phyloP scores from a whole-genome alignment of 2,113 vertebrate species.

The Mirounga angustirostris region DNA sequence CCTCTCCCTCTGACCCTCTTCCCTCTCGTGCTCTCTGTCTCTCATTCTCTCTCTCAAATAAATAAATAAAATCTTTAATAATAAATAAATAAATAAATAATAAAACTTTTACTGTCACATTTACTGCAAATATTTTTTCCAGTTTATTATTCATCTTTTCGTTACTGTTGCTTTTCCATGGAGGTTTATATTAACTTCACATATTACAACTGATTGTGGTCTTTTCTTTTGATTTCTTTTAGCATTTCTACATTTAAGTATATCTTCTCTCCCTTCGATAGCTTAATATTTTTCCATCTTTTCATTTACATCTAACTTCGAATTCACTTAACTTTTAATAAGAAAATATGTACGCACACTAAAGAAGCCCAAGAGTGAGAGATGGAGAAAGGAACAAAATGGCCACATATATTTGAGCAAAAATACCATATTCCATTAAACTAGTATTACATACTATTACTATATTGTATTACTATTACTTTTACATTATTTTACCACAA shows the following conservation, averaged over 20 bases:
- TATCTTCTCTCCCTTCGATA: not conserved
- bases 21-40: too few species aligned
- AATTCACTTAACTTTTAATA: not conserved
- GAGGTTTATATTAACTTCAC: conserved; percentile 16
- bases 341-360: not conserved
- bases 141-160: conserved; percentile 43
- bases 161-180: not conserved
- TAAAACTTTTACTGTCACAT: not conserved
- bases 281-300: not conserved
- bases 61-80: too few species aligned
- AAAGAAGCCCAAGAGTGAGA: not conserved
- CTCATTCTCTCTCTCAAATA: too few species aligned
- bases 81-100: not conserved
- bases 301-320: conserved; percentile 27
- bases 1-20: too few species aligned
- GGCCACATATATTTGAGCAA: not conserved
- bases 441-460: not conserved
- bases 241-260: not conserved
- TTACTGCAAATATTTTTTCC: not conserved
- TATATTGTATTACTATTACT: not conserved
- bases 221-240: conserved; percentile 35
- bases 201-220: not conserved
- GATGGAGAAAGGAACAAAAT: conserved; percentile 7
- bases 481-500: not conserved
- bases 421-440: conserved; percentile 14